Base-by-base conservation (phyloP, 2,113 vertebrate genomes). In the Proterorhinus semilunaris region DNA sequence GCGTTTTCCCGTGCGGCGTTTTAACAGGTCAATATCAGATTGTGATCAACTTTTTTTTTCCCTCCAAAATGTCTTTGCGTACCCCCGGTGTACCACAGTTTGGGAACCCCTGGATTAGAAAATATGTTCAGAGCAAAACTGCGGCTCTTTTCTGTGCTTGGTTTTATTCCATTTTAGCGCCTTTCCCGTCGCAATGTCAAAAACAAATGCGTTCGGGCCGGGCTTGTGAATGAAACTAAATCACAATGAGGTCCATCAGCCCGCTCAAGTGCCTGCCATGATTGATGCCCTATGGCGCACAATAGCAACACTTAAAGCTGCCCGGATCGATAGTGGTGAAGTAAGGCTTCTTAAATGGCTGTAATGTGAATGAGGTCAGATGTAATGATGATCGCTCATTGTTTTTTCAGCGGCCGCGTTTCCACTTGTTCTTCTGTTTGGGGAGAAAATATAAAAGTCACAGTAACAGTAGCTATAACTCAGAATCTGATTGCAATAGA, bases 331-430 rank as follows among this genome's bases (percentile, higher is more conserved):
- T 49, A 71, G 12, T 0, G 16, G 17, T 50, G 53, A 4, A 43
- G 7, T 9, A 55, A 49, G 8, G 52, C 59, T 43, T 7, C 43
- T 45, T 61, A 61, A 61, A 61, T 61, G 58, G 58, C 58, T 61
- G 58, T 61, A 61, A 61, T 61, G 58, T 45, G 58, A 61, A 61
- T 7, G 43, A 61, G 58, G 42, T 44, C 58, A 61, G 42, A 43
- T 44, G 58, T 61, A 61, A 61, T 61, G 58, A 61, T 45, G 58
- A 61, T 61, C 12, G 12, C 58, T 44, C 58, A 61, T 61, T 61
- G 58, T 61, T 61, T 21, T 21, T 58, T 61, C 36, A 61, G 42
- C 58, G 10, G 42, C 13, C 53, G 4, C 9, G 58, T n/a, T 61
- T 44, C 42, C 58, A 45, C 13, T 45, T 45, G 13, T 15, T 61